Evolutionary conservation across 2,888 invertebrate species (phyloP).

Genomic region (Neoascia interrupta): DNA sequence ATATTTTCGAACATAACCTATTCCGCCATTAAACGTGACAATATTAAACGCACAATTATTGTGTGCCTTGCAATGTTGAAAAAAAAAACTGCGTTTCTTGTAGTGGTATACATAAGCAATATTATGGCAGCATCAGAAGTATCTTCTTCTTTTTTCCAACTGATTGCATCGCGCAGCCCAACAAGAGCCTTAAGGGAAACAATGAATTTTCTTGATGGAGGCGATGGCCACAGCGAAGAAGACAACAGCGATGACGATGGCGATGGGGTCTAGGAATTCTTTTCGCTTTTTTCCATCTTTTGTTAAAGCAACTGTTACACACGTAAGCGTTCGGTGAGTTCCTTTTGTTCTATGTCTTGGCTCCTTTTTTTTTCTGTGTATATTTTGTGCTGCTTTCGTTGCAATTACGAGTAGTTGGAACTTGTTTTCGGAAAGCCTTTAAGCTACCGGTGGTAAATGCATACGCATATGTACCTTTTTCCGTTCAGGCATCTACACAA

Average conservation of each 20-base stretch:
- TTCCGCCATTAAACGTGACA: constrained; percentile 65
- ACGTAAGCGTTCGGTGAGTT: constrained; percentile 31
- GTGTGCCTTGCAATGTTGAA: constrained; percentile 14
- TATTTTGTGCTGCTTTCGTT: constrained; percentile 11
- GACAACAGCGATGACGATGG: constrained; percentile 11
- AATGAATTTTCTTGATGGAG: constrained; percentile 59
- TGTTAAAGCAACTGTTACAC: constrained; percentile 18
- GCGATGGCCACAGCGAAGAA: constrained; percentile 5
- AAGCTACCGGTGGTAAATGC: constrained; percentile 32
- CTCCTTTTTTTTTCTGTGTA: constrained; percentile 1
- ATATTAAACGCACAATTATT: constrained; percentile 69
- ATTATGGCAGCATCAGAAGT: constrained; percentile 52
- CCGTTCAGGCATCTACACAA: constrained; percentile 23
- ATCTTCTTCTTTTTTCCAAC: constrained; percentile 50
- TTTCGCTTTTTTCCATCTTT: not conserved
- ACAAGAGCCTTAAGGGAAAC: constrained; percentile 52
- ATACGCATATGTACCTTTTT: constrained; percentile 21
- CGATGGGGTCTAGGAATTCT: constrained; percentile 27
- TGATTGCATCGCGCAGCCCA: constrained; percentile 58
- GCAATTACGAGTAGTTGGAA: constrained; percentile 44
- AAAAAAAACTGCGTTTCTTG: no score
- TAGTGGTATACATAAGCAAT: constrained; percentile 20
- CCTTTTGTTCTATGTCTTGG: constrained; percentile 44
- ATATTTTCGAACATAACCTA: constrained; percentile 62
- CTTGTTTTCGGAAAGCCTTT: constrained; percentile 44